Conservation (phyloP, 1,140 invertebrate species). For the Thrips palmi region DNA sequence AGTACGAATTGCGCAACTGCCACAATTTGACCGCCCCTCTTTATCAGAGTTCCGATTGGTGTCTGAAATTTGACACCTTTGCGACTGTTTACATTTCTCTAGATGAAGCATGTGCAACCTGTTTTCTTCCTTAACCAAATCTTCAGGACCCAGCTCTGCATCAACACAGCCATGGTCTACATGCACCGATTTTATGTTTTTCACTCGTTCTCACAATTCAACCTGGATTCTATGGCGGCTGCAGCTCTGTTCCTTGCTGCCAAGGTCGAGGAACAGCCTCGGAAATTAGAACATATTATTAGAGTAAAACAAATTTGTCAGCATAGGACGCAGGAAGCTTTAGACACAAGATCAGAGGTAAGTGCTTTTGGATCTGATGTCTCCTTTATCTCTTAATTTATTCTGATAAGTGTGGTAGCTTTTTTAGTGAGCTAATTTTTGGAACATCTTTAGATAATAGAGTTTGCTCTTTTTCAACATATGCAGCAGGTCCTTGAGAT, state of each 20-base stretch:
- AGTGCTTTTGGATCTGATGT: too few relatives aligned
- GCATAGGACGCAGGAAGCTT: slow-evolving; percentile 33
- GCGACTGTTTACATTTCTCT: too few relatives aligned
- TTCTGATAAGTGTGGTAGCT: background rate
- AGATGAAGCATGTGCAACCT: too few relatives aligned
- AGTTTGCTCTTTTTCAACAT: background rate
- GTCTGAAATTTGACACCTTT: too few relatives aligned
- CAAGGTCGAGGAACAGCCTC: slow-evolving; percentile 92
- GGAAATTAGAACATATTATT: slow-evolving; percentile 92
- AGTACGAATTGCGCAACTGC: too few relatives aligned
- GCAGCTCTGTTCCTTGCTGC: slow-evolving; percentile 87
- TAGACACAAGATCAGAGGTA: slow-evolving; percentile 56
- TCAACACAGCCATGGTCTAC: slow-evolving; percentile 93
- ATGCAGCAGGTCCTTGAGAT: too few relatives aligned
- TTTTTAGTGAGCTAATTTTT: slow-evolving; percentile 1
- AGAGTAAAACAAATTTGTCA: slow-evolving; percentile 73
- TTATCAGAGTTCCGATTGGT: too few relatives aligned
- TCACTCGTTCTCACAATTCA: slow-evolving; percentile 73
- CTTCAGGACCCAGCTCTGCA: slow-evolving; percentile 67
- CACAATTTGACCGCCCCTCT: too few relatives aligned
- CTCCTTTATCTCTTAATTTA: background rate
- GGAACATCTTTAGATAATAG: background rate
- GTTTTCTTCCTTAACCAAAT: slow-evolving; percentile 21
- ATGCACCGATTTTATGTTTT: slow-evolving; percentile 97
- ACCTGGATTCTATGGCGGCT: slow-evolving; percentile 60